A percentile compares a stretch with the other conserved stretches of the same genome.
Conservation (phyloP, 2,113 vertebrate species). For the Camarhynchus parvulus region DNA sequence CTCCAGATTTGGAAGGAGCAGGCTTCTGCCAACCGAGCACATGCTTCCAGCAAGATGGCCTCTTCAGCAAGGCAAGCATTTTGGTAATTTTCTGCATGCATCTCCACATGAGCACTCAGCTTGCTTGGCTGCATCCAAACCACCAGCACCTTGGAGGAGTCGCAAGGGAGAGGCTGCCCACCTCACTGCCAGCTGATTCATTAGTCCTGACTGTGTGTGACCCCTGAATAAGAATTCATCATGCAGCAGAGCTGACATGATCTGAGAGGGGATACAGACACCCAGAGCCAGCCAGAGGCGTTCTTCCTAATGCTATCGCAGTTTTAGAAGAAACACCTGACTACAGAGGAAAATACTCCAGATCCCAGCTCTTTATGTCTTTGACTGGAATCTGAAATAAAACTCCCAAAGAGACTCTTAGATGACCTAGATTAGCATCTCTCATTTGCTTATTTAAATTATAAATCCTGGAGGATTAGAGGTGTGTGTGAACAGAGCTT, state of each 20-base stretch:
- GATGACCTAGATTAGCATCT: not conserved
- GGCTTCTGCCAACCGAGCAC: not conserved
- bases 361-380: not conserved
- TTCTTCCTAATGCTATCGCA: not conserved
- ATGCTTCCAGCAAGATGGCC: not conserved
- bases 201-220: accelerated
- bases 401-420: not conserved
- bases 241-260: not conserved
- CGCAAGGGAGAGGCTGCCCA: not conserved
- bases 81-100: not conserved
- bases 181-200: not conserved
- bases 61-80: not conserved
- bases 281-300: not conserved
- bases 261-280: not conserved
- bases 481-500: not conserved
- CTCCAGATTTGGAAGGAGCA: not conserved
- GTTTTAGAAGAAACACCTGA: not conserved
- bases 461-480: conserved; percentile 9
- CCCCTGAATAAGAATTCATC: not conserved
- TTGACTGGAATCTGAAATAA: not conserved
- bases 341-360: not conserved
- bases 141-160: not conserved
- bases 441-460: conserved; percentile 5
- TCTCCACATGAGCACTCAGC: not conserved
- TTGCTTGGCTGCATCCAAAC: not conserved